Percentiles rank a stretch among this genome's conserved stretches.
phyloP scores from a whole-genome alignment of 1,140 invertebrate species.

The Aethina tumida region DNA sequence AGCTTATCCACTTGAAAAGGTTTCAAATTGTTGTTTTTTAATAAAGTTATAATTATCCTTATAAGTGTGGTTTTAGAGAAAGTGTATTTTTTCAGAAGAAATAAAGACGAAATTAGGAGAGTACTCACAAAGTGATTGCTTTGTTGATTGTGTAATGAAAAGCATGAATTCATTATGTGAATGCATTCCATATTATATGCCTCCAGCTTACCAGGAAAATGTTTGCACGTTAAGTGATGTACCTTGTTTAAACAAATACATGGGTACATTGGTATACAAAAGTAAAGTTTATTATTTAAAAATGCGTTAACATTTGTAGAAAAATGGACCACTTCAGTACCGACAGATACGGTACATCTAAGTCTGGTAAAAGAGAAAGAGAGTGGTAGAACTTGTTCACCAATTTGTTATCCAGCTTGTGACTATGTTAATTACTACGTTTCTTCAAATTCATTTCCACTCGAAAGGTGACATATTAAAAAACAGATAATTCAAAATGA shows the following conservation, averaged over 20 bases:
- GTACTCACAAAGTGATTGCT: conserved; percentile 49
- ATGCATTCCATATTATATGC: conserved; percentile 42
- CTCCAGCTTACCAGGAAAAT: conserved; percentile 12
- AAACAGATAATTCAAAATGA: no score
- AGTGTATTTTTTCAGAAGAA: conserved; percentile 46
- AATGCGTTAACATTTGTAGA: no score
- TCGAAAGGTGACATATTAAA: no score
- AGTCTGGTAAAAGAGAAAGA: no score
- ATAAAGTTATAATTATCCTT: background rate
- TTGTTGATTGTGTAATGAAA: conserved; percentile 43
- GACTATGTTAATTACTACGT: no score
- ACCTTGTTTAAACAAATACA: conserved; percentile 39
- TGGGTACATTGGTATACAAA: no score
- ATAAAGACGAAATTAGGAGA: conserved; percentile 25
- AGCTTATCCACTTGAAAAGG: conserved; percentile 20
- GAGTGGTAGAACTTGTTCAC: no score
- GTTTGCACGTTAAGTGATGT: conserved; percentile 37
- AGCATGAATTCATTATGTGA: conserved; percentile 40
- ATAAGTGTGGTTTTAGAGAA: conserved; percentile 32
- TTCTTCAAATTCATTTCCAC: no score
- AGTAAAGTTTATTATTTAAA: no score
- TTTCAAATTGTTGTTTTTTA: conserved; percentile 3
- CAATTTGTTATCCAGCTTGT: no score
- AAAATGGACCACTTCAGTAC: no score
- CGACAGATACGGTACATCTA: no score